Base-by-base conservation (phyloP, 2,888 invertebrate species). In the Pedicia rivosa region DNA sequence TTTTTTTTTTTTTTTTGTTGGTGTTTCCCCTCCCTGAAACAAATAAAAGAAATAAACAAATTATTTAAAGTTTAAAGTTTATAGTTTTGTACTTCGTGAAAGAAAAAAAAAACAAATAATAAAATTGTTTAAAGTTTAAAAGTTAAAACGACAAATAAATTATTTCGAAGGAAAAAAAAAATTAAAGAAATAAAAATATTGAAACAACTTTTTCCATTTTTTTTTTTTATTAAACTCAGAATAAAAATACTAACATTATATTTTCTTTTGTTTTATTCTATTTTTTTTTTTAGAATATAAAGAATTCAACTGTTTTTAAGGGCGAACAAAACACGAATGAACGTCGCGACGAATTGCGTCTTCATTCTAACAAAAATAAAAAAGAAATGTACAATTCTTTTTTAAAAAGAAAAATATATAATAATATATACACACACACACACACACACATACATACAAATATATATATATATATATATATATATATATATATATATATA, bases 291-390 rank as follows among this genome's bases (percentile, higher is more conserved):
- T 20, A 6, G 8, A 13, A n/a, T 20, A 20, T 20, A 19, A 32
- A 33, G 14, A 33, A 14, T 33, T 20, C 24, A 22, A 33, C 33
- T 33, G 33, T 33, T 22, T 12, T 33, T 33, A 22, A 22, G 22
- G 33, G 22, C 33, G 33, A 33, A 24, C 33, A 33, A 22, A 22
- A 22, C 15, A 33, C 33, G 33, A 33, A 33, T 33, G 33, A 33
- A 15, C n/a, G 22, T 33, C 24, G 33, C 33, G 33, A 33, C 33
- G 33, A 22, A 22, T 33, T 33, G 33, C 33, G 33, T 33, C 33
- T 33, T 33, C 14, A 12, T 22, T 30, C 16, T 17, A 30, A 30
- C 16, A 30, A 30, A 19, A 17, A 30, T 30, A 30, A 30, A 16
- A 30, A 30, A 30, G 19, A 30, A 19, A 17, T 30, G 14, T 30